Conservation (phyloP, 2,113 vertebrate species). For the Fulmarus glacialis region DNA sequence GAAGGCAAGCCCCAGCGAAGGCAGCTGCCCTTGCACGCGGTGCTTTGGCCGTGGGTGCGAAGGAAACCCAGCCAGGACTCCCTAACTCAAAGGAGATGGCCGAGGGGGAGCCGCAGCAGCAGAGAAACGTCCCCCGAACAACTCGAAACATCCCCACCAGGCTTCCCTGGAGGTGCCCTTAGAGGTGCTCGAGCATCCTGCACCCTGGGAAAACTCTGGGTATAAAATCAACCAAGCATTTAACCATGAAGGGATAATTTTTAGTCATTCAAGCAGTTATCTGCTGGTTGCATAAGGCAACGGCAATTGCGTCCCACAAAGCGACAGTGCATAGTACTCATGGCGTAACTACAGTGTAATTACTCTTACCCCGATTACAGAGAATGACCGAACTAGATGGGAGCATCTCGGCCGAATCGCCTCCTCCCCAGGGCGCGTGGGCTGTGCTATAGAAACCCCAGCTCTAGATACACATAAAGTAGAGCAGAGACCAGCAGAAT, state of each 20-base stretch:
- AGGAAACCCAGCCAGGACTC: background rate
- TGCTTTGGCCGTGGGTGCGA: background rate
- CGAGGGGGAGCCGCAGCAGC: background rate
- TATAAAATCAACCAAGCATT: background rate
- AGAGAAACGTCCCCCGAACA: background rate
- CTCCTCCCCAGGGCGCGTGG: background rate
- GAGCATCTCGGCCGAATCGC: background rate
- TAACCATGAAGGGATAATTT: background rate
- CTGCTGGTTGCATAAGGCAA: background rate
- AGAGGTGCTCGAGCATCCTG: background rate
- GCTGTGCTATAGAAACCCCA: background rate
- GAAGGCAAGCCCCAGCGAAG: background rate
- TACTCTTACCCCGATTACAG: background rate
- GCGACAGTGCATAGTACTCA: background rate
- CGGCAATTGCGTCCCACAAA: background rate
- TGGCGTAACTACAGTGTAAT: background rate
- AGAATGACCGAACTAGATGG: background rate
- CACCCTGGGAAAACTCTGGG: background rate
- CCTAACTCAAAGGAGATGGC: background rate
- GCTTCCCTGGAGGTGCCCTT: background rate
- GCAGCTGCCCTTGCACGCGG: rapidly evolving
- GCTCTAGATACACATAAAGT: background rate
- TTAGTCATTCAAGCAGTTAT: background rate
- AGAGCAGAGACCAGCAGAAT: background rate
- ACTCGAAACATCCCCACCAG: background rate